Percentiles rank a stretch among this genome's conserved stretches.
Evolutionary conservation across 2,797 vertebrate genomes (phyloP).

Genomic region (Coreius guichenoti): DNA sequence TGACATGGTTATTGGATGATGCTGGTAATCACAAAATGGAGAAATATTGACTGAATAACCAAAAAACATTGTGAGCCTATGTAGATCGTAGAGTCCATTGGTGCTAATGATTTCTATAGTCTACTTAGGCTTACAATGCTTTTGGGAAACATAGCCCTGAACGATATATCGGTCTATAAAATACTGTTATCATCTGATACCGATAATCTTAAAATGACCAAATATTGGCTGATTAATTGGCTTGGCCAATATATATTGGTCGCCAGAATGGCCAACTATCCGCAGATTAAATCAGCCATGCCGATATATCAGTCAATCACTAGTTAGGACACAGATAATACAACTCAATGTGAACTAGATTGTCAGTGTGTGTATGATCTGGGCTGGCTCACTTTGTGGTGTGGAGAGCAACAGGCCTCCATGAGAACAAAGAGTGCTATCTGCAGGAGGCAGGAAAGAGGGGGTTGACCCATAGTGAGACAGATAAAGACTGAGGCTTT

Average conservation of each 20-base stretch:
- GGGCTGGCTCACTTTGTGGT: constrained; percentile 39
- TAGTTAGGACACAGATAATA: background rate
- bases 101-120: background rate
- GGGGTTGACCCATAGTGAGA: constrained; percentile 61
- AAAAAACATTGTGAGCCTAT: background rate
- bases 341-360: constrained; percentile 58
- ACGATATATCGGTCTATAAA: background rate
- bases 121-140: background rate
- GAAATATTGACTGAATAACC: background rate
- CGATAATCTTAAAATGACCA: background rate
- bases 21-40: background rate
- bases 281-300: background rate
- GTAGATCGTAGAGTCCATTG: background rate
- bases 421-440: constrained; percentile 69
- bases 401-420: constrained; percentile 40
- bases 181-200: background rate
- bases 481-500: constrained; percentile 74
- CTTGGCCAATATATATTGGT: background rate
- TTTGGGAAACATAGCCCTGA: background rate
- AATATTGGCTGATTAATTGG: background rate
- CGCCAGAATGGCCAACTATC: background rate
- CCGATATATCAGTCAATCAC: background rate
- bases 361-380: constrained; percentile 32
- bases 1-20: background rate
- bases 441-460: constrained; percentile 72